Conservation (phyloP, 2,888 invertebrate genomes). For the Formica aserva region DNA sequence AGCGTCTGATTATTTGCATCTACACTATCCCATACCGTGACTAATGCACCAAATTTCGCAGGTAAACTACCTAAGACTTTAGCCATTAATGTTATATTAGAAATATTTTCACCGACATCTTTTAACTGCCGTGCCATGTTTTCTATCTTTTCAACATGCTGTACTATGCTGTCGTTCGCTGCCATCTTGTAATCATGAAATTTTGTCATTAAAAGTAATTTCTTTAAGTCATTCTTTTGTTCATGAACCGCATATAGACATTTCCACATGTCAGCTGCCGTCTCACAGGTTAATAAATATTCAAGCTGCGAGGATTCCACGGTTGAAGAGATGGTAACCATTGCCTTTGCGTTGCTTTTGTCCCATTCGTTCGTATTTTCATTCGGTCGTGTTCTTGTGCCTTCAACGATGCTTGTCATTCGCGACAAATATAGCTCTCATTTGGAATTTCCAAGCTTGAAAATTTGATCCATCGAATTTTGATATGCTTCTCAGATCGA, state of each 20-base stretch:
- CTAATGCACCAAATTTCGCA: not conserved
- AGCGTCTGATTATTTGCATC: not conserved
- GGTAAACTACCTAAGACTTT: not conserved
- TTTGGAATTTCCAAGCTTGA: not conserved
- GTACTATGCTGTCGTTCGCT: not conserved
- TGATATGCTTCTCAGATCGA: not conserved
- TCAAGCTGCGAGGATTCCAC: not conserved
- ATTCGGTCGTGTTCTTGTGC: not conserved
- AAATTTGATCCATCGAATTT: not conserved
- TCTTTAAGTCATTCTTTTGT: not conserved
- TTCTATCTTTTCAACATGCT: not conserved
- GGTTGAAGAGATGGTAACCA: not conserved
- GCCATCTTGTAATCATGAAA: not conserved
- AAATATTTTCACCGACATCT: not conserved
- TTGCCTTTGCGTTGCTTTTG: not conserved
- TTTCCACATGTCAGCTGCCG: not conserved
- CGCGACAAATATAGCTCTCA: not conserved
- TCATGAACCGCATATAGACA: constrained; percentile 5
- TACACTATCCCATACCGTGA: not conserved
- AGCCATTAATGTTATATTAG: not conserved
- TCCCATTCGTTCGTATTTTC: not conserved
- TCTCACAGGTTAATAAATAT: not conserved
- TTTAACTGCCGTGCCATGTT: not conserved
- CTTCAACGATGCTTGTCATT: not conserved
- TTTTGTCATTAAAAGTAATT: not conserved